Conservation (phyloP, 2,888 invertebrate genomes). For the Papilio protenor region DNA sequence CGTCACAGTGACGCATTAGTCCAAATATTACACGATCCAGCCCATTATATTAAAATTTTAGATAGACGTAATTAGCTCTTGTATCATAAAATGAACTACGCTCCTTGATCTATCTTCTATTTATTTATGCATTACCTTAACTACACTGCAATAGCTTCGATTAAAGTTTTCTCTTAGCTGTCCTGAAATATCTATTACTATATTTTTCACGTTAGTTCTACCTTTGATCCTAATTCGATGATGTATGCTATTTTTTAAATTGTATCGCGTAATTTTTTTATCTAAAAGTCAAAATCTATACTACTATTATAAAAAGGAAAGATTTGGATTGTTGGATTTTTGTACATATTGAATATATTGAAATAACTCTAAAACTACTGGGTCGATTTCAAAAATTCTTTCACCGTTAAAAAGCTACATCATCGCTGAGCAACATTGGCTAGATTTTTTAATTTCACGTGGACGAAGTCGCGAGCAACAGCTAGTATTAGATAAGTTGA, state of each 20-base stretch:
- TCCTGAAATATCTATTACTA: too few species aligned
- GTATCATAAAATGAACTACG: constrained; percentile 3
- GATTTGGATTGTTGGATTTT: constrained; percentile 1
- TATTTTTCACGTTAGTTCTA: too few species aligned
- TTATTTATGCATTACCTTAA: constrained; percentile 5
- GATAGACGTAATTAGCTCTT: constrained; percentile 27
- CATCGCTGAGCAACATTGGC: too few species aligned
- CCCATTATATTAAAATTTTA: constrained; percentile 30
- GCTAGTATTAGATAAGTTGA: not conserved
- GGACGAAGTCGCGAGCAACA: too few species aligned
- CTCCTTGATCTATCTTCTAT: constrained; percentile 13
- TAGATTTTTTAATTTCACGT: not conserved
- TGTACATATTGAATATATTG: too few species aligned
- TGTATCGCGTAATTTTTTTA: too few species aligned
- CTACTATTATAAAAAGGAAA: not conserved
- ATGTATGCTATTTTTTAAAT: not conserved
- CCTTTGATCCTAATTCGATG: too few species aligned
- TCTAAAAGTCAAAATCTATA: too few species aligned
- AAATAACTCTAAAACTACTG: not conserved
- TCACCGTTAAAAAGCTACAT: too few species aligned
- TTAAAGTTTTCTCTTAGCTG: not conserved
- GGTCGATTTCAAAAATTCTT: not conserved
- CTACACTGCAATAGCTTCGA: not conserved
- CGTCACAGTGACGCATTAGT: constrained; percentile 56
- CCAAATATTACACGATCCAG: constrained; percentile 40